Evolutionary conservation across 2,797 vertebrate species (phyloP).

Genomic region (Prionace glauca): DNA sequence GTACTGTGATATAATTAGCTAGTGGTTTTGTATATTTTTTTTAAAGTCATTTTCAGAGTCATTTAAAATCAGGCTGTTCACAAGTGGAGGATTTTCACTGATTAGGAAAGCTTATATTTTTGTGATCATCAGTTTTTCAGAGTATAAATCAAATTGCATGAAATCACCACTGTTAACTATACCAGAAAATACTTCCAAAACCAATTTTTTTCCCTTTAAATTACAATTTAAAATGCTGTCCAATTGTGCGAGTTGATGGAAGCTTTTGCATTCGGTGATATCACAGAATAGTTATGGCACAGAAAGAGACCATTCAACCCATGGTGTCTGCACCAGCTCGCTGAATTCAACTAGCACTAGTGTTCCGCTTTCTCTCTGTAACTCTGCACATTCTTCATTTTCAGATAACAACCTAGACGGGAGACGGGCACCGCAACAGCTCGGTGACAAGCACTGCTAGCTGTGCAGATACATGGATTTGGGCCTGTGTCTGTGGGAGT

Average conservation of each 20-base stretch:
- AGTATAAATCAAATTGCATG: background rate
- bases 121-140: background rate
- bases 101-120: background rate
- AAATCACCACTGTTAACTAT: background rate
- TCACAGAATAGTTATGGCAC: too few species aligned
- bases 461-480: too few species aligned
- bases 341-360: too few species aligned
- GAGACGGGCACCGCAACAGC: too few species aligned
- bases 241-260: background rate
- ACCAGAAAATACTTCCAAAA: background rate
- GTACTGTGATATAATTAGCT: background rate
- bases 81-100: background rate
- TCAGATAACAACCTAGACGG: too few species aligned
- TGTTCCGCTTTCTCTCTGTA: too few species aligned
- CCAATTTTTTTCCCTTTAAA: background rate
- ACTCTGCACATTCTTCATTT: too few species aligned
- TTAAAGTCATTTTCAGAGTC: background rate
- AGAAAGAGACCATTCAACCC: too few species aligned
- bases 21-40: background rate
- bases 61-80: background rate
- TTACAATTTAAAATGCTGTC: background rate
- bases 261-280: background rate
- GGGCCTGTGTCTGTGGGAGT: too few species aligned
- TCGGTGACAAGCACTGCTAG: too few species aligned
- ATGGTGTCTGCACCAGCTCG: too few species aligned